Evolutionary conservation across 2,797 vertebrate genomes (phyloP), one percentile per base, ranked within the genome.

Genomic region (Morelia viridis): DNA sequence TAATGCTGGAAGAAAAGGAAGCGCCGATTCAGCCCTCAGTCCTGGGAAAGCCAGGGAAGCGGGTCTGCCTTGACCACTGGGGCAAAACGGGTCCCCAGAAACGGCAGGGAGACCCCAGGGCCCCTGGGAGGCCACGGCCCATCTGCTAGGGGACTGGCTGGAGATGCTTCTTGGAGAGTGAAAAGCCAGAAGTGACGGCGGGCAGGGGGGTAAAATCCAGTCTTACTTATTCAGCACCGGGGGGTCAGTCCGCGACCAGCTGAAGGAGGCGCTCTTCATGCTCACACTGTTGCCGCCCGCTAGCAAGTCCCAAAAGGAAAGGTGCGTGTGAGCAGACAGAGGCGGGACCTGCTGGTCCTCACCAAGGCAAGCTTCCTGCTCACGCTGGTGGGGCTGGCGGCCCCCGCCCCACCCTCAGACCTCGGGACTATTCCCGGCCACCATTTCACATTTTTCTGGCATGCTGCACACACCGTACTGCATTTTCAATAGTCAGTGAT

Each of bases 181-280:
- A 0, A 11, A 22, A 24, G 71, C 8, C 35, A 35, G 50, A 80
- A 80, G 19, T 19, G 5, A 2, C 8, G 1, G 31, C 4, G 87
- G 22, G 80, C 0, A 0, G 12, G 92, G 91, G 0, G 0, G 86
- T 90, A 5, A 4, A 53, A 17, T 5, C 4, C 53, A 85, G 61
- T 84, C 97, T 97, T 96, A 99, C 99, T 98, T 98, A 61, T 97
- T 98, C 61, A 99, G 97, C 1, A 97, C 97, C 0, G 98, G 97
- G 28, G 97, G 95, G 91, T 99, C 98, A 0, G 89, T 96, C 96
- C 96, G 98, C 92, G 98, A 98, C 99, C 99, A 99, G 90, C 98
- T 98, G 97, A 99, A 99, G 0, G 97, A 98, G 57, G 98, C 98
- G 0, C 98, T 98, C 89, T 94, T 97, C 91, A 99, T 97, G 1